Evolutionary conservation across 1,140 invertebrate genomes (phyloP).

Genomic region (Gonioctena quinquepunctata): DNA sequence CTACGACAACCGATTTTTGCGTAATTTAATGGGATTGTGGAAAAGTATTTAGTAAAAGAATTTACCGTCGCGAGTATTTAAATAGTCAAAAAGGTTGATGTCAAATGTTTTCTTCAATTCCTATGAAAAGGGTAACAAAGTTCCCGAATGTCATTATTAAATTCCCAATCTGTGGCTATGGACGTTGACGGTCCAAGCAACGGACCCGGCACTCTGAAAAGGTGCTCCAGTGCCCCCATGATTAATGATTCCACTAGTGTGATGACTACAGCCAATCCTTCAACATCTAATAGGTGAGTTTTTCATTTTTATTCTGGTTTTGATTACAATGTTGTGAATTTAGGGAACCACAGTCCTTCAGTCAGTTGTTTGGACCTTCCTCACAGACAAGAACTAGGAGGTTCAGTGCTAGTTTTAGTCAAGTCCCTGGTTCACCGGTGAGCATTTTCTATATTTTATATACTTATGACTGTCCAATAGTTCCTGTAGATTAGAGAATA

Average conservation of each 20-base stretch:
- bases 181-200: constrained; percentile 61
- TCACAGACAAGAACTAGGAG: constrained; percentile 68
- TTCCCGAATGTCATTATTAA: constrained; percentile 49
- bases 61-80: background rate
- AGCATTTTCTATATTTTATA: no score
- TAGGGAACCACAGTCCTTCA: constrained; percentile 58
- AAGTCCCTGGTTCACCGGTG: constrained; percentile 61
- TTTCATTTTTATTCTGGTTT: background rate
- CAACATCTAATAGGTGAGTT: constrained; percentile 32
- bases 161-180: constrained; percentile 58
- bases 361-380: constrained; percentile 61
- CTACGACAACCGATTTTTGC: no score
- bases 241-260: constrained; percentile 68
- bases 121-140: constrained; percentile 21
- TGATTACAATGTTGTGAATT: background rate
- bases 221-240: constrained; percentile 83
- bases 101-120: constrained; percentile 35
- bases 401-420: constrained; percentile 84
- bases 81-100: background rate
- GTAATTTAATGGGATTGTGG: background rate
- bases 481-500: no score
- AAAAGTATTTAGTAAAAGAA: background rate
- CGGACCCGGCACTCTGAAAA: constrained; percentile 67
- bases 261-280: constrained; percentile 56
- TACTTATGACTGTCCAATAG: no score